phyloP scores from a whole-genome alignment of 2,888 invertebrate genomes.

The Scelioninae gen. 2 region DNA sequence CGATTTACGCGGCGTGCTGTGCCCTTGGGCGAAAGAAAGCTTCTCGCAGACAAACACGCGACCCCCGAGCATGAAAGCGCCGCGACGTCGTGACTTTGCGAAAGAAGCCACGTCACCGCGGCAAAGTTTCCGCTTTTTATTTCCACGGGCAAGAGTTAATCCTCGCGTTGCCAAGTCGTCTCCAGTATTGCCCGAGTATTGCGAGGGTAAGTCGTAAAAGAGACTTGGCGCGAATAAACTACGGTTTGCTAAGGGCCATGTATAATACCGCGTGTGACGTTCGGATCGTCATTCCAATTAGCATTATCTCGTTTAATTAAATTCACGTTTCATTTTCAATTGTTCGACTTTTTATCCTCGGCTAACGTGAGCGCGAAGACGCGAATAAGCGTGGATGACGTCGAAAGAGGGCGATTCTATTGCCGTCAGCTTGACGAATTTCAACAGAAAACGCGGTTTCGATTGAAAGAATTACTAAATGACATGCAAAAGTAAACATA shows the following conservation, averaged over 20 bases:
- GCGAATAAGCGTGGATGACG: slow-evolving; percentile 33
- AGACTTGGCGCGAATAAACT: slow-evolving; percentile 67
- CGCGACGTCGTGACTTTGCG: slow-evolving; percentile 32
- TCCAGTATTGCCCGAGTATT: slow-evolving; percentile 51
- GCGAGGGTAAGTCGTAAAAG: slow-evolving; percentile 58
- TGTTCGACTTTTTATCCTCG: slow-evolving; percentile 16
- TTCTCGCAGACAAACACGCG: slow-evolving; percentile 26
- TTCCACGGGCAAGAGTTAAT: slow-evolving; percentile 69
- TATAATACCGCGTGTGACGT: slow-evolving; percentile 43
- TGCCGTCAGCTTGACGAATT: too few species aligned
- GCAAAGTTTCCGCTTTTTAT: slow-evolving; percentile 67
- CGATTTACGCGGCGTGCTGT: slow-evolving; percentile 24
- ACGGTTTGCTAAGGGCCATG: slow-evolving; percentile 42
- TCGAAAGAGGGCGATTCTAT: too few species aligned
- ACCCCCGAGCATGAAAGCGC: slow-evolving; percentile 40
- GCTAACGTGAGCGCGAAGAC: slow-evolving; percentile 22
- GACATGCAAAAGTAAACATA: too few species aligned
- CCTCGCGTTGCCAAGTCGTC: slow-evolving; percentile 46
- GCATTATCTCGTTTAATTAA: slow-evolving; percentile 65
- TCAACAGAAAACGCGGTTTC: too few species aligned
- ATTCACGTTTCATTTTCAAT: slow-evolving; percentile 67
- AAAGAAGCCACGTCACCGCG: slow-evolving; percentile 49
- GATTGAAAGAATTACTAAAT: too few species aligned
- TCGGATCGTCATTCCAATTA: slow-evolving; percentile 29
- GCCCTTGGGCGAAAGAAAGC: slow-evolving; percentile 31